Evolutionary conservation across 2,888 invertebrate genomes (phyloP), one percentile per base, ranked within the genome.

Genomic region (Tyria jacobaeae): DNA sequence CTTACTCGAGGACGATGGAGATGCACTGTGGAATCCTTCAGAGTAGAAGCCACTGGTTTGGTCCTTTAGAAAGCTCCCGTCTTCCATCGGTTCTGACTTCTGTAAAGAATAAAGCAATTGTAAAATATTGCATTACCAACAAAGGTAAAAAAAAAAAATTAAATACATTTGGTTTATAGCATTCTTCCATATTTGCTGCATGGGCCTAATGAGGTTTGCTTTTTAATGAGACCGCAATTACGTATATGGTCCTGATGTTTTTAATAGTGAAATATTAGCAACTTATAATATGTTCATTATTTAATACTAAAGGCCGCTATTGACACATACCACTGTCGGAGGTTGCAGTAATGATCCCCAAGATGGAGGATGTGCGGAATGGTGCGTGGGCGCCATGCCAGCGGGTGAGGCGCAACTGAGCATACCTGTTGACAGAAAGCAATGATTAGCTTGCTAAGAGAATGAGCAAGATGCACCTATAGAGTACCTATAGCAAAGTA

Each of bases 21-120:
- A 95, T 0, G 95, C 94, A 65, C 95, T 95, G 73, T 94, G 94
- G 76, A 95, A 95, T 3, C 94, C 94, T 73, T 95, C 95, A n/a
- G 95, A 95, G 75, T 95, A 95, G 74, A 95, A 95, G 9, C 95
- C 94, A 62, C 95, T 94, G 1, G 95, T 94, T 73, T 95, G 95
- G 66, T 95, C 95, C 76, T 95, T 95, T 9, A 90, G 75, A 75
- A 89, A 94, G 70, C 84, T 90, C 50, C 87, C 85, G 14, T 90
- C 92, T 68, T 91, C 92, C 89, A 85, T 91, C 62, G 85, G 92
- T 83, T 95, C 95, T 66, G 94, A 88, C 94, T 95, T 95, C 96
- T 95, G 90, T 15, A 92, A 88, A 85, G 64, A 84, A 82, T 62
- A 66, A 64, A 24, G 56, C 27, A 21, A 37, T 70, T 77, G 58